These are phyloP conservation scores for Mongoloraphidia duomilia DNA, from an alignment of 2,888 invertebrate genomes.

Conservation along the genomic window DNA sequence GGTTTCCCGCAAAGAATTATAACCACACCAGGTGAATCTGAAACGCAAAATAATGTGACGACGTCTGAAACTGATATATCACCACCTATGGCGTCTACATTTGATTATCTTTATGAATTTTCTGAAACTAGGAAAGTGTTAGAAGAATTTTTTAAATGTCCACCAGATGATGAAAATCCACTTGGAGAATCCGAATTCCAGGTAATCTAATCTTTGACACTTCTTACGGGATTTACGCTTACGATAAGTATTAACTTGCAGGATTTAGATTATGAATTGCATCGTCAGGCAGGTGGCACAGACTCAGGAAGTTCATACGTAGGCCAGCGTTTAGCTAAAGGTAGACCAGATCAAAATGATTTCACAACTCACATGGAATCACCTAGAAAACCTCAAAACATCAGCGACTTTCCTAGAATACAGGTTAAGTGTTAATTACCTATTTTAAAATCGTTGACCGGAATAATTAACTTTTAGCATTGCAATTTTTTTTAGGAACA, in stretches of 20 bases:
- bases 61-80: constrained; percentile 5
- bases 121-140: constrained; percentile 84
- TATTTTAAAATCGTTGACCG: neutral
- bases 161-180: constrained; percentile 46
- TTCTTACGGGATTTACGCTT: neutral
- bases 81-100: constrained; percentile 41
- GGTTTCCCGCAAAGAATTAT: constrained; percentile 68
- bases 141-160: constrained; percentile 83
- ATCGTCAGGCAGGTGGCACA: constrained; percentile 40
- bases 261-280: constrained; percentile 66
- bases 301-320: constrained; percentile 60
- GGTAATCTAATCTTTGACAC: constrained; percentile 18
- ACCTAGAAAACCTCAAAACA: constrained; percentile 42
- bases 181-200: constrained; percentile 37
- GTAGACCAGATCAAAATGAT: constrained; percentile 29
- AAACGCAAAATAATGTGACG: constrained; percentile 12
- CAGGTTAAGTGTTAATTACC: constrained; percentile 28
- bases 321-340: constrained; percentile 55
- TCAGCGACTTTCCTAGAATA: constrained; percentile 38
- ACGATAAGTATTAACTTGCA: constrained; percentile 19
- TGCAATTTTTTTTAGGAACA: constrained; percentile 27
- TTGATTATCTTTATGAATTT: constrained; percentile 83
- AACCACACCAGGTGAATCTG: constrained; percentile 27
- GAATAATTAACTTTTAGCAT: neutral
- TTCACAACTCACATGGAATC: constrained; percentile 35